Conservation (phyloP, 2,888 invertebrate genomes). For the Tipula confusa region DNA sequence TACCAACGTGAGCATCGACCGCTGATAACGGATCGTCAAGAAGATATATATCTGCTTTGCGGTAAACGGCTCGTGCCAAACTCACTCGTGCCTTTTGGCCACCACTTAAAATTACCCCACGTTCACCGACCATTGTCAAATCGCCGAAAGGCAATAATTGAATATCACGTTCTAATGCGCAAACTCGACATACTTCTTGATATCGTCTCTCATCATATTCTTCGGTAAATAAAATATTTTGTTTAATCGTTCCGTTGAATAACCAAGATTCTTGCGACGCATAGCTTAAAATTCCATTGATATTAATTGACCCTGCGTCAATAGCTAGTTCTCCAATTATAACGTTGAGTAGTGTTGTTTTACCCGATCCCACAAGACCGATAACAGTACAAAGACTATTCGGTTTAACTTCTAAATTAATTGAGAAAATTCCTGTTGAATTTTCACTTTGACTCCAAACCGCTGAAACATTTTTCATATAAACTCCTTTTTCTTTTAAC, state of each 20-base stretch:
- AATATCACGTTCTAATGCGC: conserved; percentile 62
- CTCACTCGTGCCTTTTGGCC: conserved; percentile 74
- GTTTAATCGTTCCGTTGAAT: conserved; percentile 73
- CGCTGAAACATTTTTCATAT: background rate
- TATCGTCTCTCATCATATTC: conserved; percentile 58
- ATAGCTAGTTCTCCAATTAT: conserved; percentile 68
- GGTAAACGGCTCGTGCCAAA: conserved; percentile 70
- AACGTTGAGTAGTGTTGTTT: conserved; percentile 66
- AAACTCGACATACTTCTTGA: conserved; percentile 55
- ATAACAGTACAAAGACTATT: conserved; percentile 51
- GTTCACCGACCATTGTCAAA: conserved; percentile 57
- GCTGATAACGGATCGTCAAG: conserved; percentile 76
- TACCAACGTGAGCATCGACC: conserved; percentile 72
- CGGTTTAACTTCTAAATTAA: conserved; percentile 33
- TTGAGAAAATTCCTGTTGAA: conserved; percentile 29
- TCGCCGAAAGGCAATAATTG: conserved; percentile 56
- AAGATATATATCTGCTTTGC: conserved; percentile 68
- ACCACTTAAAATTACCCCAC: conserved; percentile 67
- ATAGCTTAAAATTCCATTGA: conserved; percentile 66
- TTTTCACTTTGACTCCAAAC: background rate
- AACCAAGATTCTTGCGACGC: conserved; percentile 83
- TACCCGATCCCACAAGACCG: conserved; percentile 72
- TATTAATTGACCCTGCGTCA: conserved; percentile 55
- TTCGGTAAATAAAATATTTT: conserved; percentile 88
- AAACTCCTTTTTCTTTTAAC: conserved; percentile 30